A percentile compares a stretch with the other conserved stretches of the same genome.
phyloP scores from a whole-genome alignment of 2,113 vertebrate genomes.

The Cochlearius cochlearius region DNA sequence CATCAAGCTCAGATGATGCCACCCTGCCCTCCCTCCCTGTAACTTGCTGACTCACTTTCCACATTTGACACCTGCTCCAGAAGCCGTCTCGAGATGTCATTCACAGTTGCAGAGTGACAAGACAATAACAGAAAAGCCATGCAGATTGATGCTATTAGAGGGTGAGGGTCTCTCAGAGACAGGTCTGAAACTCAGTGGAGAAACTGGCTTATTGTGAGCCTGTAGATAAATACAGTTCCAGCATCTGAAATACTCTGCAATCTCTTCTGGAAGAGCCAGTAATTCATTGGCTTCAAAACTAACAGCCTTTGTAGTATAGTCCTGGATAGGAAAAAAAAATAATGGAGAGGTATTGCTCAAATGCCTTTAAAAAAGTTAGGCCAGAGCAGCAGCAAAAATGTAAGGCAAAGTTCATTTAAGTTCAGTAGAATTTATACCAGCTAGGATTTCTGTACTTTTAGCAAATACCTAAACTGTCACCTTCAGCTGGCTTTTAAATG shows the following conservation, averaged over 20 bases:
- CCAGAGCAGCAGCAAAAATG: not conserved
- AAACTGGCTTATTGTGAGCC: not conserved
- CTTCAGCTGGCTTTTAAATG: not conserved
- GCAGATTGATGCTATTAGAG: not conserved
- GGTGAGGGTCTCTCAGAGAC: not conserved
- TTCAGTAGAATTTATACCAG: not conserved
- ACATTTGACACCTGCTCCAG: not conserved
- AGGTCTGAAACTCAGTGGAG: not conserved
- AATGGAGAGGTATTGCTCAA: not conserved
- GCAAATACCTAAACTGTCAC: not conserved
- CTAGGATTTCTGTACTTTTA: not conserved
- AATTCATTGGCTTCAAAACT: not conserved
- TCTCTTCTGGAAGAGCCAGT: not conserved
- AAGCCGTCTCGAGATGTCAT: not conserved
- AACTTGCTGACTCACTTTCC: not conserved
- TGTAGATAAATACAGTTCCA: not conserved
- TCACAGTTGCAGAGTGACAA: not conserved
- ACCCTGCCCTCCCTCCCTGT: accelerated
- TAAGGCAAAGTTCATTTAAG: not conserved
- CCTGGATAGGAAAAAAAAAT: not conserved
- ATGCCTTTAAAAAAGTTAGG: not conserved
- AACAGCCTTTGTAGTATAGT: not conserved
- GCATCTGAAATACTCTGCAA: not conserved
- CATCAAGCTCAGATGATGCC: not conserved
- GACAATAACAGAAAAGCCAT: not conserved